Base-by-base conservation (phyloP, 1,140 invertebrate genomes). In the Lepidurus couesii region DNA sequence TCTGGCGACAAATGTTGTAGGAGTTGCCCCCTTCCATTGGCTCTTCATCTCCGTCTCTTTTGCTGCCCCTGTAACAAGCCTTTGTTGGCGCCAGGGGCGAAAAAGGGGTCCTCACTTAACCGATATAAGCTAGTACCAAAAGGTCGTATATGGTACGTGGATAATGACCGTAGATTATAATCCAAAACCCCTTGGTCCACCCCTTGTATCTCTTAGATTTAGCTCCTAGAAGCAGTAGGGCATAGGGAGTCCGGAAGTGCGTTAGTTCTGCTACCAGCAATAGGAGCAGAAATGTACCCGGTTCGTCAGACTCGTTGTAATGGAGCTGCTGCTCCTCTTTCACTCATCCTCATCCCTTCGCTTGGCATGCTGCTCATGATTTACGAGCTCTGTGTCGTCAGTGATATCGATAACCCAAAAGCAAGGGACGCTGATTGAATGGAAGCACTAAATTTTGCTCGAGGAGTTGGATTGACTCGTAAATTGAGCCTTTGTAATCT, bases 1-100 rank as follows among this genome's bases (percentile, higher is more conserved):
- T 65, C 53, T 65, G 53, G 53, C 53, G 53, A 65, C 53, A 65
- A 65, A 21, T 65, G 53, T 65, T 65, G 53, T 65, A 65, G 16
- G 53, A 65, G 53, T 13, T n/a, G 2, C 6, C 21, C 53, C 53
- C 53, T n/a, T 65, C 16, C 53, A 21, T 65, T 21, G 21, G 16
- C 21, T 7, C 53, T 7, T 65, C 53, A 13, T 65, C 21, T 65
- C 13, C 53, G 1, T 34, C 34, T 34, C 34, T 4, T 34, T 34
- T 34, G 34, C 34, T 4, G 34, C 34, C 34, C 34, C 34, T 34
- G 34, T 4, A 34, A 3, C 53, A 65, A 65, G 53, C 13, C 53
- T 65, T 65, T 65, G 53, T 65, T 65, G 16, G 6, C 53, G 53
- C 16, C 21, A 65, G 53, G 21, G 16, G 53, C 16, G 53, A 65